These are phyloP conservation scores for Setophaga kirtlandii DNA, from an alignment of 2,113 vertebrate genomes.

Conservation along the genomic window DNA sequence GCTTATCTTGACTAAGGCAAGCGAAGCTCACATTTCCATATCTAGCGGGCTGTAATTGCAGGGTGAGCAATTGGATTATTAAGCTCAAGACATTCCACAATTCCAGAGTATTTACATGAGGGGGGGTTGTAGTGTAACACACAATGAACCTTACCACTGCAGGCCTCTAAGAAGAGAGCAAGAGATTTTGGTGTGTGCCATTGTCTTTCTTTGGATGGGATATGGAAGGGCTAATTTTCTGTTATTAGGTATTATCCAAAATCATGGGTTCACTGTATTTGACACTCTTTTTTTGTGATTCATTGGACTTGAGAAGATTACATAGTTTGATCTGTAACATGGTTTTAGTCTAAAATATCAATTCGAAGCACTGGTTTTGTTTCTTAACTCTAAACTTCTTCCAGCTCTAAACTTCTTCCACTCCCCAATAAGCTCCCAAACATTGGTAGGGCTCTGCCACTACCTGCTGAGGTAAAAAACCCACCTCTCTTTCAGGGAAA, in stretches of 20 bases:
- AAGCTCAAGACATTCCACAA: conserved; percentile 19
- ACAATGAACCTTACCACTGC: not conserved
- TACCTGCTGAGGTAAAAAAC: not conserved
- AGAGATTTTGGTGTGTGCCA: not conserved
- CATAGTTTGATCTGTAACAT: not conserved
- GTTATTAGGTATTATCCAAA: not conserved
- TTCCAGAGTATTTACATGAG: not conserved
- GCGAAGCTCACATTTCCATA: conserved; percentile 3
- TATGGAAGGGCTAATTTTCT: not conserved
- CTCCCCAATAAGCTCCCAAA: not conserved
- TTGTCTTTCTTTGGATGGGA: not conserved
- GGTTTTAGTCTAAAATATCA: not conserved
- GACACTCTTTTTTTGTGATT: not conserved
- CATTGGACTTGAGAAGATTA: not conserved
- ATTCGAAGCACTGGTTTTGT: not conserved
- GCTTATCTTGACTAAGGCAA: conserved; percentile 32
- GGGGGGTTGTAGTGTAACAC: not conserved
- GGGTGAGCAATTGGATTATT: conserved; percentile 7
- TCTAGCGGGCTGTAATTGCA: not conserved
- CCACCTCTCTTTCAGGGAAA: not conserved
- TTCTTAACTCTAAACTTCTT: not conserved
- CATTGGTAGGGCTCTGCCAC: not conserved
- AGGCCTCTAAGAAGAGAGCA: not conserved
- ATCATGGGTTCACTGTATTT: not conserved
- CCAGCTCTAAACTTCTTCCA: not conserved